Base-by-base conservation (phyloP, 2,797 vertebrate species). In the Pipistrellus kuhlii region DNA sequence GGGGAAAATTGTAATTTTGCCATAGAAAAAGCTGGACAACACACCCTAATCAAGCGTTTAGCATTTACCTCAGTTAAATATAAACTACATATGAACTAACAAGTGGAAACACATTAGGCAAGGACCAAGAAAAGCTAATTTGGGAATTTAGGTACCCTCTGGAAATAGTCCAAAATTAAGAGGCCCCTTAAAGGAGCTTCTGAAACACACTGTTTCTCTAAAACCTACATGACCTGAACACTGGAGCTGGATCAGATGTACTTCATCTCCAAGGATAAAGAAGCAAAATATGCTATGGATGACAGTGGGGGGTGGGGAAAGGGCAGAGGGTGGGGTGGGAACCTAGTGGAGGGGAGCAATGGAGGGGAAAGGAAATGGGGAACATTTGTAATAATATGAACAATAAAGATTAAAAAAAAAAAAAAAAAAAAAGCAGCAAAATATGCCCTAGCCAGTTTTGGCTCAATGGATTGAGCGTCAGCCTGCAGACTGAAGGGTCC, bases 41-140 rank as follows among this genome's bases (percentile, higher is more conserved):
- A 87, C 1, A 85, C 9, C 18, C 41, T 68, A 55, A 75, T 38
- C 76, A 89, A 68, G 20, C 18, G 30, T 38, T 66, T 44, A 91
- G 12, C 62, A 91, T 8, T 85, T 53, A 62, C 10, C 64, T 82
- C 78, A 94, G 75, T 78, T 90, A 85, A 94, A 81, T 30, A 88
- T 55, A 77, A 92, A 92, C 64, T 41, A 41, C 2, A 44, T 48
- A 32, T 32, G 17, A 53, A 48, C 62, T 59, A 90, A 73, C 44
- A 83, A 91, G 53, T 10, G 14, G 59, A 82, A 95, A 90, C 46
- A 90, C 6, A 41, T 11, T 68, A 32, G 57, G 55, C 8, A 87
- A 93, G 13, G 2, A 84, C 30, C 23, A 89, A 85, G 72, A 93
- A 94, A 57, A 20, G 57, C n/a, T n/a, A 85, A 93, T 12, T 30